phyloP scores from a whole-genome alignment of 2,113 vertebrate genomes.

The Sturnira hondurensis region DNA sequence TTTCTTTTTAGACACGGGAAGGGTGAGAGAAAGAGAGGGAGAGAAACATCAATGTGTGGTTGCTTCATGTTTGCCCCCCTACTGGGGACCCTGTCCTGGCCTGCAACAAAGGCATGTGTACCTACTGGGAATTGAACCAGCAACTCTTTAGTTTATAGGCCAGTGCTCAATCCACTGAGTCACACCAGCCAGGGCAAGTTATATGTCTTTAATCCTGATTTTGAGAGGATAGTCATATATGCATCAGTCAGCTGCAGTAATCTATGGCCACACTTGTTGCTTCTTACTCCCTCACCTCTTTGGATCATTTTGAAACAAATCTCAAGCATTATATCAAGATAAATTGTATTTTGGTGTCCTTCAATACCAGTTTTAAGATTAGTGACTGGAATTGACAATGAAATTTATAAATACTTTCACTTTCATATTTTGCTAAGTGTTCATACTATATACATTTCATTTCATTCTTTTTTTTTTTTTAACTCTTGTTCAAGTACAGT shows the following conservation, averaged over 20 bases:
- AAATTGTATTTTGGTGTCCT: background rate
- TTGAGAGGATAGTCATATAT: background rate
- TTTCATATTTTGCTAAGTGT: background rate
- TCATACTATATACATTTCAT: background rate
- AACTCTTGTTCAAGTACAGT: too few relatives aligned
- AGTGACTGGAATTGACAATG: background rate
- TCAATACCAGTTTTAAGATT: background rate
- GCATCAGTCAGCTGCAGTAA: background rate
- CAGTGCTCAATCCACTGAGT: too few relatives aligned
- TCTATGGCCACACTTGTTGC: background rate
- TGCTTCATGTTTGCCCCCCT: too few relatives aligned
- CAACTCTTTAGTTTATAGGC: too few relatives aligned
- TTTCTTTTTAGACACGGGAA: too few relatives aligned
- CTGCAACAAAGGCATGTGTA: too few relatives aligned
- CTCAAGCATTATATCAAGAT: background rate
- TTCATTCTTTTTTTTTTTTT: background rate
- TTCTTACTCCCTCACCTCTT: background rate
- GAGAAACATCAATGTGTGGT: too few relatives aligned
- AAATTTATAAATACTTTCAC: background rate
- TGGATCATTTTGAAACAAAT: conserved; percentile 21
- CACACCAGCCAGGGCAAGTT: background rate
- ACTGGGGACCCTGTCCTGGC: too few relatives aligned
- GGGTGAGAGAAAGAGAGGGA: too few relatives aligned
- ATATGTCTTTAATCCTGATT: background rate
- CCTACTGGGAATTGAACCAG: too few relatives aligned